Evolutionary conservation across 2,797 vertebrate genomes (phyloP), one percentile per base, ranked within the genome.

Genomic region (Diplodus puntazzo): DNA sequence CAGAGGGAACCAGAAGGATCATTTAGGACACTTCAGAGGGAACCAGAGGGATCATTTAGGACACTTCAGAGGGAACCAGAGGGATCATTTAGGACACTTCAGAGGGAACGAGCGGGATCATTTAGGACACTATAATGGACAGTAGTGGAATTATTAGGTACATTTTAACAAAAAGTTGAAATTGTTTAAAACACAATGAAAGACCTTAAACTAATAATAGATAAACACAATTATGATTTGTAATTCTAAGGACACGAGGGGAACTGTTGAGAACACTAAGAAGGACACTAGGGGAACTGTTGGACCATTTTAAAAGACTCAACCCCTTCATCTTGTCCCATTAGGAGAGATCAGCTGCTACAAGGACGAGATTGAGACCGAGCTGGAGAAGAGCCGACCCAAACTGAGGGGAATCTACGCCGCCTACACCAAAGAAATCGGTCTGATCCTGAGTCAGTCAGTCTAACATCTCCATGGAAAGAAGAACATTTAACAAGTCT

Each of bases 281-380:
- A 5, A 30, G 30, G 30, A 30, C 7, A 5, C 23, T 17, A 17
- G 1, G 17, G 23, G 1, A 63, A 3, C n/a, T 6, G 20, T 3
- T 11, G 21, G 46, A 11, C 42, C 2, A 46, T 3, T 45, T 48
- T 20, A 16, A 25, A 11, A 7, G 5, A 50, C 23, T 48, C 2
- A 50, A 4, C 21, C 8, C 2, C 14, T 18, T 25, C 12, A 0
- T 18, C 34, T 80, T 79, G 13, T 60, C 13, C 49, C 6, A 1
- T 34, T 87, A 99, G 98, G 97, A 82, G 97, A 99, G 89, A 99
- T 99, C 93, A 96, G 94, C 64, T 96, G 92, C 84, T 99, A 98
- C 90, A 97, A 97, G 73, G 96, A 98, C 4, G 97, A 97, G 88
- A 99, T 99, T 3, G 98, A 99, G 93, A 97, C 95, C 1, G 98